Evolutionary conservation across 2,888 invertebrate species (phyloP).

Genomic region (Carabus problematicus): DNA sequence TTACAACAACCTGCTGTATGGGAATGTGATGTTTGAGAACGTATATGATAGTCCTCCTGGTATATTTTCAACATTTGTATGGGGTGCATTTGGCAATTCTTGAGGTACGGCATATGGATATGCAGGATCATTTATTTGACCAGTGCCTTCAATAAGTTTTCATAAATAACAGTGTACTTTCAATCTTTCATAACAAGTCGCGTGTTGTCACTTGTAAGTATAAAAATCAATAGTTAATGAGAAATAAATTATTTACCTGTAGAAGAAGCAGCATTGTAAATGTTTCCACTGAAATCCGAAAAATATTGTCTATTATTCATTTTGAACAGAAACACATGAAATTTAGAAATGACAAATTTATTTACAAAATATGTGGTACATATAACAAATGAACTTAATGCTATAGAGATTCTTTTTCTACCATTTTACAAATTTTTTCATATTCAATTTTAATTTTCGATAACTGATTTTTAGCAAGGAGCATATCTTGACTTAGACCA

Average conservation of each 20-base stretch:
- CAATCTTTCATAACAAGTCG: not conserved
- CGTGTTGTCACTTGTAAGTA: too few species aligned
- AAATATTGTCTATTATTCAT: conserved; percentile 7
- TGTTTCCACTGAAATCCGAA: not conserved
- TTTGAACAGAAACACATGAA: conserved; percentile 11
- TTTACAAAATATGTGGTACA: conserved; percentile 15
- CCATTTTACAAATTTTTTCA: conserved; percentile 44
- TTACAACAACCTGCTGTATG: conserved; percentile 5
- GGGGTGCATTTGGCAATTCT: conserved; percentile 1
- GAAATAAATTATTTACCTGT: not conserved
- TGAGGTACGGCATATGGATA: not conserved
- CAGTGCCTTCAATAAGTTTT: too few species aligned
- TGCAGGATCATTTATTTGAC: too few species aligned
- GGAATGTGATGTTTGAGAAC: conserved; percentile 12
- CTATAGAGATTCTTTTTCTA: conserved; percentile 29
- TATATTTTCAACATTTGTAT: conserved; percentile 32
- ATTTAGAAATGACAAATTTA: conserved; percentile 19
- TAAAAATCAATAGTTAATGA: too few species aligned
- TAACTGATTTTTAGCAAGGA: conserved; percentile 53
- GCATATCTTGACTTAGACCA: conserved; percentile 53
- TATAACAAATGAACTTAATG: not conserved
- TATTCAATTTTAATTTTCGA: conserved; percentile 51
- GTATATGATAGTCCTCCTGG: conserved; percentile 34
- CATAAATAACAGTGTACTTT: not conserved
- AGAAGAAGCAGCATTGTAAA: conserved; percentile 2